These are phyloP conservation scores for Drosophila paracracens DNA, from an alignment of 2,888 invertebrate genomes.

Conservation along the genomic window DNA sequence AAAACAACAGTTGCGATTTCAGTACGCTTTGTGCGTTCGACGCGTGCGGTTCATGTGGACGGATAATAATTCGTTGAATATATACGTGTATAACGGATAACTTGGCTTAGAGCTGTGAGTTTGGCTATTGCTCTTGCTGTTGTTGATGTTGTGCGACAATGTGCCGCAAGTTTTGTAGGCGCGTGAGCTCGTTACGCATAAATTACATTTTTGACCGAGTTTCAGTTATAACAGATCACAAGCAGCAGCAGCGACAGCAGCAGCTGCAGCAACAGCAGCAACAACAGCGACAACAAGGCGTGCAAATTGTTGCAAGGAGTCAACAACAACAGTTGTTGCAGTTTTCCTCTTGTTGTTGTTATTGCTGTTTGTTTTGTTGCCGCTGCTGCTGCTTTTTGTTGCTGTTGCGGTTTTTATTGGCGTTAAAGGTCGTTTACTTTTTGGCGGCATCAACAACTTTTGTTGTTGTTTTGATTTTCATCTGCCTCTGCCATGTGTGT, in stretches of 20 bases:
- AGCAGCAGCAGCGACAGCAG: slow-evolving; percentile 33
- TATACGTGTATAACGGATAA: slow-evolving; percentile 47
- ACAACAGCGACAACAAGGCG: slow-evolving; percentile 32
- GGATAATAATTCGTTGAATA: slow-evolving; percentile 45
- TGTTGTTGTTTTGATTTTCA: slow-evolving; percentile 79
- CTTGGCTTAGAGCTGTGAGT: slow-evolving; percentile 37
- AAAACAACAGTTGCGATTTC: slow-evolving; percentile 64
- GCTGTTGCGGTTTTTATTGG: slow-evolving; percentile 75
- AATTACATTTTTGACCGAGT: slow-evolving; percentile 75
- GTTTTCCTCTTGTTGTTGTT: slow-evolving; percentile 61
- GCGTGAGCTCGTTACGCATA: slow-evolving; percentile 81
- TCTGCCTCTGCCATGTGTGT: slow-evolving; percentile 57
- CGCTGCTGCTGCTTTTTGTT: slow-evolving; percentile 35
- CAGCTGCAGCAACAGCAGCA: slow-evolving; percentile 18
- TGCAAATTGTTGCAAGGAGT: slow-evolving; percentile 76
- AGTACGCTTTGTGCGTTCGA: slow-evolving; percentile 83
- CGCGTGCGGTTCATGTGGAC: slow-evolving; percentile 77
- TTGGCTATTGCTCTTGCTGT: slow-evolving; percentile 10
- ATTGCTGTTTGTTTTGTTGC: slow-evolving; percentile 26
- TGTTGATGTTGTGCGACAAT: slow-evolving; percentile 40
- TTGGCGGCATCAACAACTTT: slow-evolving; percentile 82
- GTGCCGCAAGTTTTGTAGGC: slow-evolving; percentile 75
- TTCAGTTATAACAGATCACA: slow-evolving; percentile 63
- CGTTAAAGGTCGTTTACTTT: slow-evolving; percentile 84
- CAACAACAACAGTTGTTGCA: slow-evolving; percentile 56